Percentiles rank a stretch among this genome's conserved stretches.
Evolutionary conservation across 2,797 vertebrate species (phyloP).

Genomic region (Megaceryle alcyon): DNA sequence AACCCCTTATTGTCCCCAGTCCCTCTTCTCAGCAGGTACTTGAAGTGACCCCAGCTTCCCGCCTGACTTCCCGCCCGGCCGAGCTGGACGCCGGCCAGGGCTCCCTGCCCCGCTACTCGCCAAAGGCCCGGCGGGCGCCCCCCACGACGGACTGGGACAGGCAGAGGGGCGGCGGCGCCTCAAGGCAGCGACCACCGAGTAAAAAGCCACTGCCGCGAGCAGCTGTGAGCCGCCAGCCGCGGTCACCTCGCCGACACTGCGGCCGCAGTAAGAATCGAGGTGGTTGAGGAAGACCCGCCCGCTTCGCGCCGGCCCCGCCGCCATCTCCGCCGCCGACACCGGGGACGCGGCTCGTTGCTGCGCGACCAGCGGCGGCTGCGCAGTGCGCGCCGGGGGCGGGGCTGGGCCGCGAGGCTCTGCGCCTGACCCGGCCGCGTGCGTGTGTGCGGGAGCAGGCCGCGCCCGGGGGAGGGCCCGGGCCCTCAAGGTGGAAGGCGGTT

Average conservation of each 20-base stretch:
- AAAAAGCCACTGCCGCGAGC: background rate
- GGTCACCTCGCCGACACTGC: conserved; percentile 85
- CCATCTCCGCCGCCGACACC: conserved; percentile 71
- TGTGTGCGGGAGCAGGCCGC: too few relatives aligned
- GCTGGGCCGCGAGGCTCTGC: too few relatives aligned
- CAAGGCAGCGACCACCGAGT: background rate
- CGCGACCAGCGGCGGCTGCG: background rate
- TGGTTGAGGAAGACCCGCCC: conserved; percentile 87
- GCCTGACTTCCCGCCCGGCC: background rate
- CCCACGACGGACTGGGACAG: background rate
- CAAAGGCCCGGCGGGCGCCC: too few relatives aligned
- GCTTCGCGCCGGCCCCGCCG: background rate
- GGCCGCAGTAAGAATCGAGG: conserved; percentile 83
- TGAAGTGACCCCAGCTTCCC: background rate
- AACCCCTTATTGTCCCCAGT: background rate
- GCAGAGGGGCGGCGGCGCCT: background rate
- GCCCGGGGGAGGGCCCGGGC: too few relatives aligned
- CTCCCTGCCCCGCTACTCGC: background rate
- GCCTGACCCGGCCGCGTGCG: too few relatives aligned
- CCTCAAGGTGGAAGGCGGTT: too few relatives aligned
- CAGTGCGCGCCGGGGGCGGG: too few relatives aligned
- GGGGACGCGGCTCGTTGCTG: conserved; percentile 50
- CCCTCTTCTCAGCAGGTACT: background rate
- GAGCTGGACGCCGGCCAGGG: background rate
- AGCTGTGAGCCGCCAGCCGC: too few relatives aligned